A percentile compares a stretch with the other conserved stretches of the same genome.
Conservation (phyloP, 2,888 invertebrate species). For the Drosophila multiciliata region DNA sequence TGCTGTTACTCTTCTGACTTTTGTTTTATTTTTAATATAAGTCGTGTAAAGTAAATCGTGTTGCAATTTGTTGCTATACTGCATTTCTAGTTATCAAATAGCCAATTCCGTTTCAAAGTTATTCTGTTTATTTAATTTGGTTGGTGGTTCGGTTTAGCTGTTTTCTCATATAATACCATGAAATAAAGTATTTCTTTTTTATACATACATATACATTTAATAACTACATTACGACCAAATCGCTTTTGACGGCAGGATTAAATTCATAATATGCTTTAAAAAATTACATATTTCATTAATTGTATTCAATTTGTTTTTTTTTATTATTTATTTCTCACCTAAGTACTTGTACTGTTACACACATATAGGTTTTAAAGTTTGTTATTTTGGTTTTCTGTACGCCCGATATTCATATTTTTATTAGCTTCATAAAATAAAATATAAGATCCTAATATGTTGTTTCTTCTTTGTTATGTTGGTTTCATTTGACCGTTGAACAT, state of each 20-base stretch:
- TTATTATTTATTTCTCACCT: conserved; percentile 9
- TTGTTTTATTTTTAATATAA: conserved; percentile 3
- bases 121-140: conserved; percentile 42
- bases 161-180: conserved; percentile 41
- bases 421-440: conserved; percentile 66
- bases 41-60: conserved; percentile 70
- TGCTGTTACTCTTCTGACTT: conserved; percentile 7
- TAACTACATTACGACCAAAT: conserved; percentile 71
- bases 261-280: conserved; percentile 76
- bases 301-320: conserved; percentile 21
- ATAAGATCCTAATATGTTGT: conserved; percentile 63
- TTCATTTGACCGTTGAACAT: conserved; percentile 7
- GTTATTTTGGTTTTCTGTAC: conserved; percentile 10
- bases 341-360: conserved; percentile 45
- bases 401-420: conserved; percentile 27
- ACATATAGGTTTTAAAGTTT: conserved; percentile 52
- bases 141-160: conserved; percentile 64
- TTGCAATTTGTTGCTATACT: conserved; percentile 55
- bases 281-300: conserved; percentile 63
- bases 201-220: conserved; percentile 51
- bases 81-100: conserved; percentile 36
- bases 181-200: conserved; percentile 47
- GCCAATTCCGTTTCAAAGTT: conserved; percentile 58
- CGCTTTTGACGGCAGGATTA: conserved; percentile 78
- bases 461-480: conserved; percentile 46